A percentile compares a stretch with the other conserved stretches of the same genome.
phyloP scores from a whole-genome alignment of 2,113 vertebrate genomes.

The Podarcis cretensis region DNA sequence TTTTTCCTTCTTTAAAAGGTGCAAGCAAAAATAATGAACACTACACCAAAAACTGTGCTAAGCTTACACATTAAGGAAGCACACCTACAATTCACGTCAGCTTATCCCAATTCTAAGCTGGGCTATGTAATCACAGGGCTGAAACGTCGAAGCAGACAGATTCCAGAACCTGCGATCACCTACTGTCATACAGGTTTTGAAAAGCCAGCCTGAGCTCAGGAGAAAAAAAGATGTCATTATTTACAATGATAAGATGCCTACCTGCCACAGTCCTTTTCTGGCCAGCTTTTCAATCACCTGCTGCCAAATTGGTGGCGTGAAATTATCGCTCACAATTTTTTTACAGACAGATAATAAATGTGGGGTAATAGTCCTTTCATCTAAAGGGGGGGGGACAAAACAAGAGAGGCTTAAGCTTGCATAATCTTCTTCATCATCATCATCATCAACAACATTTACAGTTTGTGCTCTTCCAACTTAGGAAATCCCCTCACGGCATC shows the following conservation, averaged over 20 bases:
- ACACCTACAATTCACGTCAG: not conserved
- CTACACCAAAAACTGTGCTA: not conserved
- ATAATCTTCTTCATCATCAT: not conserved
- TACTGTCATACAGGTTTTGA: not conserved
- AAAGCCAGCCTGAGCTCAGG: not conserved
- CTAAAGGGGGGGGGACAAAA: constrained; percentile 42
- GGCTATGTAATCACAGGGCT: not conserved
- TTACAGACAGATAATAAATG: constrained; percentile 55
- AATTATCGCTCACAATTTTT: constrained; percentile 60
- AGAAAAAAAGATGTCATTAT: not conserved
- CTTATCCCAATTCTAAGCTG: not conserved
- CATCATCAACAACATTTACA: not conserved
- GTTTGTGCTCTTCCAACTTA: not conserved
- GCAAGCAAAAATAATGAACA: not conserved
- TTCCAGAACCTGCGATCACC: not conserved
- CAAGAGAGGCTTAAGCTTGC: not conserved
- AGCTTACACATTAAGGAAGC: not conserved
- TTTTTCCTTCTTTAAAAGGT: not conserved
- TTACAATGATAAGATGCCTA: constrained; percentile 55
- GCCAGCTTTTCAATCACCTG: constrained; percentile 76
- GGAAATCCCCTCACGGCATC: not conserved
- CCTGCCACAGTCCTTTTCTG: constrained; percentile 75
- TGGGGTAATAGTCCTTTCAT: constrained; percentile 50
- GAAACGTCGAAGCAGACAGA: not conserved
- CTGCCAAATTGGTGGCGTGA: constrained; percentile 72